Evolutionary conservation across 1,140 invertebrate genomes (phyloP).

Genomic region (Trypoxylus dichotomus): DNA sequence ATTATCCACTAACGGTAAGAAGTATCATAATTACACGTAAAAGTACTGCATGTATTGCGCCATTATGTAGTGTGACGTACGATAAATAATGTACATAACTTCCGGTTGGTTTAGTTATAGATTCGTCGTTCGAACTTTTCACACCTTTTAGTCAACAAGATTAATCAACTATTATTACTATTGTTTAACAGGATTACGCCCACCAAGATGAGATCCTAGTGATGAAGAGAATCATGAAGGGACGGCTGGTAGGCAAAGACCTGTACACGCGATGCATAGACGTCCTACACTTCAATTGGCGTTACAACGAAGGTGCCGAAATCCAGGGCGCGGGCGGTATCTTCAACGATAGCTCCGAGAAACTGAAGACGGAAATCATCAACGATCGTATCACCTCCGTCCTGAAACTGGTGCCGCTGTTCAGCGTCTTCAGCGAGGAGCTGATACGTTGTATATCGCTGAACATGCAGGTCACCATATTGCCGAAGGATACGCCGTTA

Average conservation of each 20-base stretch:
- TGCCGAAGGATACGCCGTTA: neutral
- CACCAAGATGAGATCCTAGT: slow-evolving; percentile 25
- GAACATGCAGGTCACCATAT: slow-evolving; percentile 17
- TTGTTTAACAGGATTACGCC: neutral
- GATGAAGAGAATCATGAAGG: slow-evolving; percentile 16
- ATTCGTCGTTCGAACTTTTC: no score
- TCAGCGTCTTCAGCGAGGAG: slow-evolving; percentile 1
- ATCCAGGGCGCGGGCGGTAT: slow-evolving; percentile 12
- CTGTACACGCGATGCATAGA: neutral
- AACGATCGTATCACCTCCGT: neutral
- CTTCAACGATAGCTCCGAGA: slow-evolving; percentile 3
- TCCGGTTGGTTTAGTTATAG: no score
- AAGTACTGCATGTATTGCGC: no score
- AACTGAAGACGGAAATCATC: slow-evolving; percentile 15
- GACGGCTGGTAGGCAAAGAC: neutral
- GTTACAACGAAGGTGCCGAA: slow-evolving; percentile 23
- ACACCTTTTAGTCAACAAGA: no score
- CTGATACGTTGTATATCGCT: neutral
- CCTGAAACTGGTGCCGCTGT: slow-evolving; percentile 4
- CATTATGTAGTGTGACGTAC: no score
- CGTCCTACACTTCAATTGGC: slow-evolving; percentile 30
- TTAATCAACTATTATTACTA: no score
- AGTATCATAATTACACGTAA: no score
- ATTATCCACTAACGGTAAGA: no score
- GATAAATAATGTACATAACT: no score